Percentiles rank a stretch among this genome's conserved stretches.
These are phyloP conservation scores for Drosophila bunnanda DNA, from an alignment of 2,888 invertebrate genomes.

Conservation along the genomic window DNA sequence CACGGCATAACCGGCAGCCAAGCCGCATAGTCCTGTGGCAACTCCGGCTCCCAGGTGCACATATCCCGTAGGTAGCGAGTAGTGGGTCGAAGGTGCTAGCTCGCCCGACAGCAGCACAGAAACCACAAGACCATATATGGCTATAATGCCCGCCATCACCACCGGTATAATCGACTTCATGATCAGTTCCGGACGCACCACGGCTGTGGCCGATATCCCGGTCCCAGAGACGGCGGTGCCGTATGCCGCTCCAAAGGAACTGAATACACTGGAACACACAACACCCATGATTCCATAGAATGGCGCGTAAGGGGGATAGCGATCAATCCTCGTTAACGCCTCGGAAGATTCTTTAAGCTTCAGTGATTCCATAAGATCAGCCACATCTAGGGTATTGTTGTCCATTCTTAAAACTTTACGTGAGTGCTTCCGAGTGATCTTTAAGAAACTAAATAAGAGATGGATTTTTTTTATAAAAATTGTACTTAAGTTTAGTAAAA, in stretches of 20 bases:
- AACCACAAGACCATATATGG: conserved; percentile 99
- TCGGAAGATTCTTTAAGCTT: neutral
- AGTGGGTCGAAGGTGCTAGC: conserved; percentile 34
- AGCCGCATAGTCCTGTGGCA: conserved; percentile 97
- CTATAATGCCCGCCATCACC: conserved; percentile 99
- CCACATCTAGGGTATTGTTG: neutral
- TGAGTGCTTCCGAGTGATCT: no score
- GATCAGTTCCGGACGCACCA: conserved; percentile 99
- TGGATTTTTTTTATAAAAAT: neutral
- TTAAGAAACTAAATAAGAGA: neutral
- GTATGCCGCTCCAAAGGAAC: conserved; percentile 93
- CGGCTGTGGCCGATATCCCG: conserved; percentile 99
- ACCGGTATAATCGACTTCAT: conserved; percentile 99
- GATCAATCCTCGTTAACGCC: neutral
- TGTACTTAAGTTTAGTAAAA: neutral
- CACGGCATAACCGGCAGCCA: conserved; percentile 99
- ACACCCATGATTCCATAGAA: conserved; percentile 70
- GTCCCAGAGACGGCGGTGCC: conserved; percentile 86
- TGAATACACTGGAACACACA: conserved; percentile 53
- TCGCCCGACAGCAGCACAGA: conserved; percentile 97
- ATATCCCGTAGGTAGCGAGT: conserved; percentile 91
- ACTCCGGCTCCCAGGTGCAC: conserved; percentile 98
- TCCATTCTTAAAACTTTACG: neutral
- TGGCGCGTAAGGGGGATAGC: conserved; percentile 55
- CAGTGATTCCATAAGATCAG: neutral